Conservation (phyloP, 2,113 vertebrate species). For the Campylomormyrus tamandua region DNA sequence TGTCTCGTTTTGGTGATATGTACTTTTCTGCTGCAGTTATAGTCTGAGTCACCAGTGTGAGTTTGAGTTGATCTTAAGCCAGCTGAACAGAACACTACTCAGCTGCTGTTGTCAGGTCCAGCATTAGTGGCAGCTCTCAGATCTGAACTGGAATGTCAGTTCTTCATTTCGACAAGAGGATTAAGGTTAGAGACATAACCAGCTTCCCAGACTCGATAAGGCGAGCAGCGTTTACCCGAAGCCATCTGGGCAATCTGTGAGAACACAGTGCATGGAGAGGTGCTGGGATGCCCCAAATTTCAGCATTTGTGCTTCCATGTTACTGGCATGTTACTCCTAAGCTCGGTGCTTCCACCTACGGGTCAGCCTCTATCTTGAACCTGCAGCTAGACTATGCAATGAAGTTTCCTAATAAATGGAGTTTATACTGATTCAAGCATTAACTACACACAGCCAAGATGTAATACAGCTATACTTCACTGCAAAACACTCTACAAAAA, state of each 20-base stretch:
- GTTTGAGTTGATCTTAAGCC: not conserved
- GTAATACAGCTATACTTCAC: not conserved
- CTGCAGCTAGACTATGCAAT: not conserved
- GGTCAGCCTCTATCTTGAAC: not conserved
- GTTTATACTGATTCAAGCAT: not conserved
- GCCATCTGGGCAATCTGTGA: not conserved
- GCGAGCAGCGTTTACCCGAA: not conserved
- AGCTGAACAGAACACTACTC: not conserved
- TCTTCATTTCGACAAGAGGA: not conserved
- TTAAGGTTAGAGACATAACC: not conserved
- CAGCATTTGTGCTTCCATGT: not conserved
- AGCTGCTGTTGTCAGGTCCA: not conserved
- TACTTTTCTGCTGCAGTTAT: not conserved
- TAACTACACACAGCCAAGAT: not conserved
- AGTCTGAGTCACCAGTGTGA: not conserved
- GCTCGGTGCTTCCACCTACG: not conserved
- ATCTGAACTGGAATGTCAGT: not conserved
- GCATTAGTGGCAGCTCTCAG: not conserved
- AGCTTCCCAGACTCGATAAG: not conserved
- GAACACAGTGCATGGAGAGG: not conserved
- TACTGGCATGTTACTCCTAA: not conserved
- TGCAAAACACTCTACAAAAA: not conserved
- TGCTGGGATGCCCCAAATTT: not conserved
- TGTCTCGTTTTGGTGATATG: not conserved
- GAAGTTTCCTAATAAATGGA: constrained; percentile 4